Evolutionary conservation across 1,140 invertebrate species (phyloP).

Genomic region (Dryas iulia): DNA sequence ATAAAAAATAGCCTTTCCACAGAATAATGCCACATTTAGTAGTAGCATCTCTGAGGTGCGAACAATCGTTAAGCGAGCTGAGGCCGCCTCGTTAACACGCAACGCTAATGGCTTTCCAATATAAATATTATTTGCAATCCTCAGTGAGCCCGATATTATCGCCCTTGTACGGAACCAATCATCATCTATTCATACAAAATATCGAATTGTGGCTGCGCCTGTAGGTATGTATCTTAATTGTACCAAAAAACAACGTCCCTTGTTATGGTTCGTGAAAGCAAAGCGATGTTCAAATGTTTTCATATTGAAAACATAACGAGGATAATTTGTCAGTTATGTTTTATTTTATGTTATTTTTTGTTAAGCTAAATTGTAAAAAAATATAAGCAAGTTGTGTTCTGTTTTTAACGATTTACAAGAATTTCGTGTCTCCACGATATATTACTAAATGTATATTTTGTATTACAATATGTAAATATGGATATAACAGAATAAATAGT

Average conservation of each 20-base stretch:
- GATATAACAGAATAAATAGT: too few species aligned
- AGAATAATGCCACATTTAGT: not conserved
- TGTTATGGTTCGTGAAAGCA: not conserved
- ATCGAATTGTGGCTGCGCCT: not conserved
- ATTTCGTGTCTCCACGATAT: too few species aligned
- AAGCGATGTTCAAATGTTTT: not conserved
- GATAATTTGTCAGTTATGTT: too few species aligned
- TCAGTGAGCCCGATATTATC: not conserved
- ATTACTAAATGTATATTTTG: too few species aligned
- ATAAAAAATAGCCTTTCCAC: too few species aligned
- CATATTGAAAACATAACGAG: not conserved
- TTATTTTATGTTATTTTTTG: not conserved
- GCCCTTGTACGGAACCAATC: constrained; percentile 11
- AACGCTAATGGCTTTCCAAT: constrained; percentile 24
- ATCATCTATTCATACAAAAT: constrained; percentile 12
- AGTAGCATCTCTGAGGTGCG: not conserved
- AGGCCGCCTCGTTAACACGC: constrained; percentile 18
- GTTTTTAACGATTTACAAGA: too few species aligned
- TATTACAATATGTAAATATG: too few species aligned
- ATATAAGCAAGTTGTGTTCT: too few species aligned
- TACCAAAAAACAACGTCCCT: not conserved
- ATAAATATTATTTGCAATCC: constrained; percentile 21
- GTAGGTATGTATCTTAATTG: not conserved
- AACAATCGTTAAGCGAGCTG: constrained; percentile 9
- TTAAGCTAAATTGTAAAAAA: too few species aligned